A percentile compares a stretch with the other conserved stretches of the same genome.
These are phyloP conservation scores for Zaprionus africanus DNA, from an alignment of 1,140 invertebrate species.

Conservation along the genomic window DNA sequence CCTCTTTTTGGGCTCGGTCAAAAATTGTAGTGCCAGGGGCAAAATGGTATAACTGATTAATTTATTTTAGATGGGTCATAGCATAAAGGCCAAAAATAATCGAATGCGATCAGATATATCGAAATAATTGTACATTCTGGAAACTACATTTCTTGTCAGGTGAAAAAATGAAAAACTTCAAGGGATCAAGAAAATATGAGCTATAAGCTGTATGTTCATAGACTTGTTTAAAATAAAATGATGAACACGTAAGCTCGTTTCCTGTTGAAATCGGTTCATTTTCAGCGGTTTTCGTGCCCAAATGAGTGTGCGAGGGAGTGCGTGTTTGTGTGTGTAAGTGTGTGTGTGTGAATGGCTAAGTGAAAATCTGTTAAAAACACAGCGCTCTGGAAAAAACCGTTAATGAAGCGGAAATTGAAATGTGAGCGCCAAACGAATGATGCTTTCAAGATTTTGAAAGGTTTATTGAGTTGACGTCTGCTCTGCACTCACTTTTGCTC, in stretches of 20 bases:
- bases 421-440: conserved; percentile 58
- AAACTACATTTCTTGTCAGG: no score
- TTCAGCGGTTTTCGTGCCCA: not conserved
- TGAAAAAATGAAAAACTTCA: no score
- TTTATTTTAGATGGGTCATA: no score
- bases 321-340: not conserved
- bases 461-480: conserved; percentile 69
- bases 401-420: conserved; percentile 75
- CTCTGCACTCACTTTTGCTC: no score
- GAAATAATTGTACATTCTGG: no score
- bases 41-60: no score
- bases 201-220: not conserved
- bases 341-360: conserved; percentile 21
- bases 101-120: no score
- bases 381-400: conserved; percentile 36
- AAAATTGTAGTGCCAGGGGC: no score
- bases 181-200: no score
- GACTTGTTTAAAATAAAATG: not conserved
- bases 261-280: not conserved
- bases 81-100: no score
- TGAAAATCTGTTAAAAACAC: conserved; percentile 37
- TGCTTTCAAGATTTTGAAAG: conserved; percentile 66
- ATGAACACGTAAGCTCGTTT: not conserved
- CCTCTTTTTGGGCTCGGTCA: no score
- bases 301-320: not conserved